These are phyloP conservation scores for Brachyopa scutellaris DNA, from an alignment of 2,888 invertebrate genomes.

Conservation along the genomic window DNA sequence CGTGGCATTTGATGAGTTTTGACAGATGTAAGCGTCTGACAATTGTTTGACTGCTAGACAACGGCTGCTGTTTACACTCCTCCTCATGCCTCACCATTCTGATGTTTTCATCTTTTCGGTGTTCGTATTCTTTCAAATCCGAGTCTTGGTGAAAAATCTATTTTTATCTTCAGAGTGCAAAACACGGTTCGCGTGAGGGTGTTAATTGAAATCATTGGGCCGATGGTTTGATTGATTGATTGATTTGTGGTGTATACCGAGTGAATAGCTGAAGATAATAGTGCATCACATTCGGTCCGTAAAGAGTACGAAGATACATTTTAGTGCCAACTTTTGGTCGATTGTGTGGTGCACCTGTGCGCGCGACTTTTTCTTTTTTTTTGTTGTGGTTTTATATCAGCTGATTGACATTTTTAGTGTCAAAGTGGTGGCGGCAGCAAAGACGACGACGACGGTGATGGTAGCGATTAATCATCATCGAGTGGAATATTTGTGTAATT, in stretches of 20 bases:
- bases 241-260: constrained; percentile 43
- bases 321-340: constrained; percentile 44
- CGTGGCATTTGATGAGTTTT: constrained; percentile 68
- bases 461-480: constrained; percentile 50
- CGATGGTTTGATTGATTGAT: constrained; percentile 54
- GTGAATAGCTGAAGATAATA: constrained; percentile 28
- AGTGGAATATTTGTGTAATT: constrained; percentile 26
- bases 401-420: constrained; percentile 62
- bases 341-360: constrained; percentile 45
- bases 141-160: no score
- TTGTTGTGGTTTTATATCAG: constrained; percentile 54
- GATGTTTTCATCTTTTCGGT: no score
- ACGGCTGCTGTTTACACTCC: neutral
- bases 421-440: constrained; percentile 18
- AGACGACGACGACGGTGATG: neutral
- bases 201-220: constrained; percentile 65
- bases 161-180: constrained; percentile 29
- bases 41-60: constrained; percentile 25
- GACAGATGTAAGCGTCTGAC: constrained; percentile 49
- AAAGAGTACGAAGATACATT: constrained; percentile 1
- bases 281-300: constrained; percentile 30
- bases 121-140: no score
- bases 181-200: constrained; percentile 42
- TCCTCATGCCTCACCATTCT: neutral
- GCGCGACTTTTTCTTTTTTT: neutral